Evolutionary conservation across 35 echinoderm and acorn worm genomes (phyloP).

Genomic region (Heliocidaris tuberculata): DNA sequence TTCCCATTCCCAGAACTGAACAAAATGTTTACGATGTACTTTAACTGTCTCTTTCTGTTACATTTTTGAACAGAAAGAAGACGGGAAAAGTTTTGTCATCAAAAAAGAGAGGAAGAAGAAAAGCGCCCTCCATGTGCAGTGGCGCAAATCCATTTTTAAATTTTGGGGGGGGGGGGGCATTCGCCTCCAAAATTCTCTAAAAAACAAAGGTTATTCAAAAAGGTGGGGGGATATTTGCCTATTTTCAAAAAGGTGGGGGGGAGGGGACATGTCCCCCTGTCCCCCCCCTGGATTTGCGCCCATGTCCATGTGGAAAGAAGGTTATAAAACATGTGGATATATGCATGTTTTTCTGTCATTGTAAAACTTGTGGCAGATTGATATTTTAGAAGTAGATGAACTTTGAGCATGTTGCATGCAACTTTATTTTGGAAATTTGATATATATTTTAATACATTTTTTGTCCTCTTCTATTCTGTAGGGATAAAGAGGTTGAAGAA

Average conservation of each 20-base stretch:
- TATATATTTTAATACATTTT: not conserved
- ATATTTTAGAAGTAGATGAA: not conserved
- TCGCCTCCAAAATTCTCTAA: no score
- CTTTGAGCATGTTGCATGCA: not conserved
- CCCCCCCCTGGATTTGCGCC: no score
- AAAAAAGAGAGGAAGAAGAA: not conserved
- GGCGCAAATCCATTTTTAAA: no score
- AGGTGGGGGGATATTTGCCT: no score
- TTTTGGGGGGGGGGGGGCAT: no score
- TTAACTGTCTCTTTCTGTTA: no score
- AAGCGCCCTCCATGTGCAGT: not conserved
- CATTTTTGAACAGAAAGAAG: not conserved
- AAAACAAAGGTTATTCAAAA: no score
- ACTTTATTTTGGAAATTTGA: not conserved
- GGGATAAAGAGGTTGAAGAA: not conserved
- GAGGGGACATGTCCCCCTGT: no score
- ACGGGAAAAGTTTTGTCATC: no score
- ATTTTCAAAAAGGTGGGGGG: no score
- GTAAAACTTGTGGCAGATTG: not conserved
- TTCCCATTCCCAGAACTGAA: not conserved
- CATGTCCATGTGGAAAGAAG: not conserved
- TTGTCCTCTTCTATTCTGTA: no score
- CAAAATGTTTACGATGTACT: not conserved
- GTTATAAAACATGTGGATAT: not conserved
- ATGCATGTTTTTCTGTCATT: not conserved